Evolutionary conservation across 2,888 invertebrate species (phyloP).

Genomic region (Gisinianus flammeolus): DNA sequence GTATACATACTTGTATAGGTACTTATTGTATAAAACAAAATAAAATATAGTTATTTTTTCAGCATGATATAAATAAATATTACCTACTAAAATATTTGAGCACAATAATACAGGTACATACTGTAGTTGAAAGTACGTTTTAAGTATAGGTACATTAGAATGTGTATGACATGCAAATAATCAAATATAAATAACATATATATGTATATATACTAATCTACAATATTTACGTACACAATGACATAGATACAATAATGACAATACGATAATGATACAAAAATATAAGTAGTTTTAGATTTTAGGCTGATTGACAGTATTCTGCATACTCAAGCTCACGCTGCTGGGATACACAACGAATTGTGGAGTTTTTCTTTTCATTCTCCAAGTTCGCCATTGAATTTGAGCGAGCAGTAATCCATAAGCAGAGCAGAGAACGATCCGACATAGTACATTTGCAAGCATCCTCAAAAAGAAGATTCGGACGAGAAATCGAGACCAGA

Average conservation of each 20-base stretch:
- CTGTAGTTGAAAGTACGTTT: too few relatives aligned
- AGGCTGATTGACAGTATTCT: neutral
- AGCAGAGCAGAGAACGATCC: constrained; percentile 15
- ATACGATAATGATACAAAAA: neutral
- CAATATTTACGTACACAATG: too few relatives aligned
- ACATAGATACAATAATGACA: neutral
- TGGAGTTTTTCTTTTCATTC: constrained; percentile 21
- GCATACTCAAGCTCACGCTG: constrained; percentile 2
- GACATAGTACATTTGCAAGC: constrained; percentile 11
- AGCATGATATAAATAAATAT: too few relatives aligned
- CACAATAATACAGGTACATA: too few relatives aligned
- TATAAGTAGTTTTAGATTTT: neutral
- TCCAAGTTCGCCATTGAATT: constrained; percentile 26
- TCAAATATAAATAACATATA: too few relatives aligned
- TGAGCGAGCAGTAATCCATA: constrained; percentile 19
- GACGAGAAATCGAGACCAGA: constrained; percentile 19
- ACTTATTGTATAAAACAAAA: too few relatives aligned
- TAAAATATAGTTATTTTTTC: too few relatives aligned
- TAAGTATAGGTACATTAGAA: too few relatives aligned
- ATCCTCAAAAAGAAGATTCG: constrained; percentile 35
- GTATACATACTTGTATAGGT: too few relatives aligned
- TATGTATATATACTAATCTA: too few relatives aligned
- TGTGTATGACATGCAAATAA: too few relatives aligned
- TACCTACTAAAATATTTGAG: too few relatives aligned
- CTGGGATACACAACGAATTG: constrained; percentile 31